Conservation (phyloP, 2,113 vertebrate genomes). For the Piprites chloris region DNA sequence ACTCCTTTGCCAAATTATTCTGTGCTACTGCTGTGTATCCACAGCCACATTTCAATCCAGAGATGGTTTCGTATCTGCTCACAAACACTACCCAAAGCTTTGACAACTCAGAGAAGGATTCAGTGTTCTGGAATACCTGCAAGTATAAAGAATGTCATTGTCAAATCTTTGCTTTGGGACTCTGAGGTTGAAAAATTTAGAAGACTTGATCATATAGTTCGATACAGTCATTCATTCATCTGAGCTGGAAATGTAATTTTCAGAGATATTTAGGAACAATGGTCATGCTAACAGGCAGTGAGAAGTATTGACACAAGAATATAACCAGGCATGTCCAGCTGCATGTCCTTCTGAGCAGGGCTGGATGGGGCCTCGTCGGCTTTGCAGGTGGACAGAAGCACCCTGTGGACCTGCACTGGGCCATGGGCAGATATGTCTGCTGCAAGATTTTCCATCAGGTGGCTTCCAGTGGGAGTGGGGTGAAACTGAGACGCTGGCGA, state of each 20-base stretch:
- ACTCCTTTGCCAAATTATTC: neutral
- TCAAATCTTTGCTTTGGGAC: neutral
- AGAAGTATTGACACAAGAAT: neutral
- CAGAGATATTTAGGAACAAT: neutral
- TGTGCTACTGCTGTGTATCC: neutral
- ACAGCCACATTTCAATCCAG: neutral
- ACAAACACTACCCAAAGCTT: neutral
- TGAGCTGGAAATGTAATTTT: neutral
- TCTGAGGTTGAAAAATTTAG: neutral
- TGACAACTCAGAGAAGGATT: neutral
- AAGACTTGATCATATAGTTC: fast-evolving
- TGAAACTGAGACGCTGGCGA: neutral
- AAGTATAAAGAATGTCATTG: neutral
- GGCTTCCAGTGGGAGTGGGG: neutral
- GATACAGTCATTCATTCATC: neutral
- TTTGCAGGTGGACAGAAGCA: neutral
- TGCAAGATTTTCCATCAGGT: neutral
- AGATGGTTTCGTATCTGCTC: neutral
- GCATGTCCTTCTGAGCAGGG: neutral
- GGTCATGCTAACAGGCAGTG: neutral
- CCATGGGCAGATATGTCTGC: neutral
- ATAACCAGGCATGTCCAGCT: neutral
- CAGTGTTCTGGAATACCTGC: neutral
- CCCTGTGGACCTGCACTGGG: fast-evolving
- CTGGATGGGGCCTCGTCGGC: neutral